Evolutionary conservation across 2,113 vertebrate genomes (phyloP).

Genomic region (Jaculus jaculus): DNA sequence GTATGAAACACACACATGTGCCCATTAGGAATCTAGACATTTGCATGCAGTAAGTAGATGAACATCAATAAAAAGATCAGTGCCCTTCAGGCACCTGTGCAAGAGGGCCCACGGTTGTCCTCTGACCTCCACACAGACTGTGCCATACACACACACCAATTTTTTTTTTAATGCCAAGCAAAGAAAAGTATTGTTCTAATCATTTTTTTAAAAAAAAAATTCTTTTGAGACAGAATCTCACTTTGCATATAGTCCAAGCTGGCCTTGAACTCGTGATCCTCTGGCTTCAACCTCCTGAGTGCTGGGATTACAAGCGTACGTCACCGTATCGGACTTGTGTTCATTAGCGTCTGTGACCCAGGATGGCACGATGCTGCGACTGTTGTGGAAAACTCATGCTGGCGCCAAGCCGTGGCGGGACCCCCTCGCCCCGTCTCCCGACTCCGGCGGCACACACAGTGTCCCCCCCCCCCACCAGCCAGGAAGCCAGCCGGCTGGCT

Average conservation of each 20-base stretch:
- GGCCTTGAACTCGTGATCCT: neutral
- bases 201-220: neutral
- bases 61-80: neutral
- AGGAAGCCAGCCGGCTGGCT: neutral
- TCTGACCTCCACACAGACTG: neutral
- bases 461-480: neutral
- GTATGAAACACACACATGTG: neutral
- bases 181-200: neutral
- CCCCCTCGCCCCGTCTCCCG: neutral
- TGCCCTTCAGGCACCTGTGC: neutral
- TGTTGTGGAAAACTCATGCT: neutral
- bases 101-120: neutral
- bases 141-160: too few relatives aligned
- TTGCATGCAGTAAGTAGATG: neutral
- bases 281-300: neutral
- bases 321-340: neutral
- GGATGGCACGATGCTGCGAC: fast-evolving
- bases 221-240: neutral
- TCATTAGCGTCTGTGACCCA: fast-evolving
- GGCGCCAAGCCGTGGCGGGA: fast-evolving
- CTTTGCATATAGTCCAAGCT: neutral
- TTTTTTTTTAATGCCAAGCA: neutral
- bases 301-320: neutral
- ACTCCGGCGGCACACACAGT: neutral
- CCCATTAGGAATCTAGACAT: neutral